Base-by-base conservation (phyloP, 2,797 vertebrate genomes). In the Tiaroga cobitis region DNA sequence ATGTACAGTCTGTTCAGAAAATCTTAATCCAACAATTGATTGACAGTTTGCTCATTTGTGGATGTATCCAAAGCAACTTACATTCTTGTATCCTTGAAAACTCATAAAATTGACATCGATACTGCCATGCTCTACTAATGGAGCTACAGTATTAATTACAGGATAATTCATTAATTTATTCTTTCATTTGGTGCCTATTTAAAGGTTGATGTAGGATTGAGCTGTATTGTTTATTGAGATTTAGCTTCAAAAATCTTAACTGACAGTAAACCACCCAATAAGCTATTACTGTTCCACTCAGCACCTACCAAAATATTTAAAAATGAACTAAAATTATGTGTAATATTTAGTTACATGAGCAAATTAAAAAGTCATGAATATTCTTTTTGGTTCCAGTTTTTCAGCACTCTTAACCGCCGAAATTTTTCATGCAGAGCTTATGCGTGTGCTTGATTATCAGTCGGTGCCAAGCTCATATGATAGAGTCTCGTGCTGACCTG, bases 301-400 rank as follows among this genome's bases (percentile, higher is more conserved):
- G 46, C 69, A 80, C 69, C 85, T 87, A 80, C 10, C 75, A 72
- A 88, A 87, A 89, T 81, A 87, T 87, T 83, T 87, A 81, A 77
- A 32, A 85, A 49, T 39, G 24, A 72, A 37, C 59, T 73, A 29
- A 84, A 76, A 85, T 87, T 85, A 83, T 56, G 75, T 46, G 32
- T 84, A 77, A 82, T 80, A 37, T 65, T 51, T 68, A 51, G 15
- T 80, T 80, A 54, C n/a, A 9, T 26, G 37, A 80, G 37, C 16
- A 68, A 39, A 56, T 81, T 81, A 70, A 51, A 46, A 83, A 77
- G 37, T 68, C n/a, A 79, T 78, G 61, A 77, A 73, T 78, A 8
- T 29, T 61, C 49, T 77, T 54, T 43, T 49, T 3, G 41, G 29
- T 84, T 59, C 39, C 76, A 86, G 43, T 51, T 49, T 83, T 59